Base-by-base conservation (phyloP, 2,888 invertebrate species). In the Myathropa florea region DNA sequence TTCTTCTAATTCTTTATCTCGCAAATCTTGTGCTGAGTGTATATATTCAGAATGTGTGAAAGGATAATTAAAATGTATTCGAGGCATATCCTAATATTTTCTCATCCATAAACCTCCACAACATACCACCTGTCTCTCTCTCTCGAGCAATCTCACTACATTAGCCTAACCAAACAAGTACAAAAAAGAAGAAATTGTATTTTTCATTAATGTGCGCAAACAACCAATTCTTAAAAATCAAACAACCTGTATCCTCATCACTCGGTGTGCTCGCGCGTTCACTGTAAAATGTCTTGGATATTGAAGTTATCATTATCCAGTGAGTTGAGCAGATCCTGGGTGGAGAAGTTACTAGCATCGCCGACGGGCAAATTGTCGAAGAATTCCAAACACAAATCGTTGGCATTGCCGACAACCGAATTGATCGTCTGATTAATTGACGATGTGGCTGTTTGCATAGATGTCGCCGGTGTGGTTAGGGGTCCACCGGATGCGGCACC, bases 301-400 rank as follows among this genome's bases (percentile, higher is more conserved):
- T 95, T 95, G 89, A 96, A 95, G 88, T 95, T 94, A 90, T 95
- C 95, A 90, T 95, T 95, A 91, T 97, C 97, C 90, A 97, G 95
- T 73, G 97, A 97, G 93, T 95, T 97, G 89, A 97, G 94, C 88
- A 97, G 93, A 91, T 97, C 97, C 92, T 97, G 96, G 81, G 97
- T 96, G 89, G 96, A 95, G 92, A 96, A 95, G 90, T 95, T 95
- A 90, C 94, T 94, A 82, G 96, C 94, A 92, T 97, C 97, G 68
- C 95, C 94, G 89, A 96, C 94, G 76, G 96, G 95, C 92, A 97
- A 94, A 93, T 96, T 96, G 92, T 97, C 97, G 86, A 97, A 94
- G 93, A 97, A 97, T 94, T 97, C 97, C 90, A 97, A 94, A 92
- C 95, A 96, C 93, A 97, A 96, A 93, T 97, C 96, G 86, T 91